Evolutionary conservation across 2,797 vertebrate species (phyloP), one percentile per base, ranked within the genome.

Genomic region (Falco columbarius): DNA sequence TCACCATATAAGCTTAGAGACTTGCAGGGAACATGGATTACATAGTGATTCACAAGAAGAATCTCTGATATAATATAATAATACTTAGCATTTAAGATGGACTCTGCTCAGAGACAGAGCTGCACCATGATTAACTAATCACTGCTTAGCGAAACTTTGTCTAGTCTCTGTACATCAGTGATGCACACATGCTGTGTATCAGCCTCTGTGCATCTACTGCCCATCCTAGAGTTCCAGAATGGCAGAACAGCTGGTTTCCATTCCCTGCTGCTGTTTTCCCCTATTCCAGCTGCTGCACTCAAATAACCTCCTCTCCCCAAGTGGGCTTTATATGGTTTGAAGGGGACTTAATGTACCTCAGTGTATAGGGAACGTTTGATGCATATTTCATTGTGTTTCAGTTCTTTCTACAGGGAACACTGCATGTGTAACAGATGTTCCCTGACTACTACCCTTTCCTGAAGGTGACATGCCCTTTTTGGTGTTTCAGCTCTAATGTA

Each of bases 381-480:
- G 95, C 92, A 96, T 95, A 96, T 94, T 94, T 95, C 75, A 92
- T 90, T 83, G 34, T 89, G 67, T 97, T 95, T 93, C 86, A 86
- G 91, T 91, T 90, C 84, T 91, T 93, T 95, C 89, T 92, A 83
- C 89, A 82, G 95, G 95, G 87, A 97, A 55, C 89, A 85, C 56
- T 76, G 75, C 92, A 92, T 74, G 77, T 95, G 76, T 91, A 95
- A 96, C 95, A 96, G 86, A 97, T 97, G 95, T 96, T 96, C 76
- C 26, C 73, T 77, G 81, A 91, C 94, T 96, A 68, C 46, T 92
- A 86, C 68, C 84, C 40, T 80, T 92, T 97, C 76, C 91, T 96
- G 91, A 94, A 97, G 96, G 96, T 96, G 90, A 85, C 88, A 86
- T 95, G 93, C 81, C 86, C 72, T 91, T 97, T 94, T 93, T 79